phyloP scores from a whole-genome alignment of 2,797 vertebrate species.

The Lagorchestes hirsutus region DNA sequence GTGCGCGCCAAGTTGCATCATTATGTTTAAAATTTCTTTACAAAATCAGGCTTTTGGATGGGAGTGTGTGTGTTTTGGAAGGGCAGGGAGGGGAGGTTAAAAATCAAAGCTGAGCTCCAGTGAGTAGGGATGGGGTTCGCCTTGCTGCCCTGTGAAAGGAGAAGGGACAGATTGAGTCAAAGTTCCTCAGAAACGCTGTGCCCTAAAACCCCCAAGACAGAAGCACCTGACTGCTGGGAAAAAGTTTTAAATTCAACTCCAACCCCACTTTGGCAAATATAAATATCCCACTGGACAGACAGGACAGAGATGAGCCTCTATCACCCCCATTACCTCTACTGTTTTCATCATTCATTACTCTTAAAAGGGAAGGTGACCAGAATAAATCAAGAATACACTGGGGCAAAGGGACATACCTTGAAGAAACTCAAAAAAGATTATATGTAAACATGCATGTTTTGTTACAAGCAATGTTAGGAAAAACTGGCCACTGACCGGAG shows the following conservation, averaged over 20 bases:
- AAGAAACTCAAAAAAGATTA: slow-evolving; percentile 38
- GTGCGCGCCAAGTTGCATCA: slow-evolving; percentile 80
- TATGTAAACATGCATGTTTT: slow-evolving; percentile 46
- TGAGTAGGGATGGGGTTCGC: slow-evolving; percentile 87
- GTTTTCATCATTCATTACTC: slow-evolving; percentile 56
- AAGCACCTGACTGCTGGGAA: slow-evolving; percentile 70
- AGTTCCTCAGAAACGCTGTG: slow-evolving; percentile 83
- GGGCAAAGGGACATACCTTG: slow-evolving; percentile 21
- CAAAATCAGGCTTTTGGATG: slow-evolving; percentile 80
- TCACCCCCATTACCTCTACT: slow-evolving; percentile 49
- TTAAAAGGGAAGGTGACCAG: slow-evolving; percentile 52
- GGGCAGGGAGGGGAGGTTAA: slow-evolving; percentile 80
- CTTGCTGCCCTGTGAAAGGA: slow-evolving; percentile 88
- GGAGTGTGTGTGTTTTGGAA: slow-evolving; percentile 82
- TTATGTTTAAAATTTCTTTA: slow-evolving; percentile 81
- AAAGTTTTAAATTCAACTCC: slow-evolving; percentile 26
- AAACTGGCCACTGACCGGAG: slow-evolving; percentile 52
- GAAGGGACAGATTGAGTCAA: slow-evolving; percentile 87
- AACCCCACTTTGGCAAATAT: slow-evolving; percentile 78
- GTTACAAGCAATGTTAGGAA: slow-evolving; percentile 63
- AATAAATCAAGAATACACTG: slow-evolving; percentile 52
- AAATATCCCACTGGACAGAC: slow-evolving; percentile 58
- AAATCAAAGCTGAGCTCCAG: slow-evolving; percentile 85
- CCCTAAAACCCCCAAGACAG: slow-evolving; percentile 79
- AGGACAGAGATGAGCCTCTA: slow-evolving; percentile 63